phyloP scores from a whole-genome alignment of 2,113 vertebrate species.

The Campylomormyrus numenius region DNA sequence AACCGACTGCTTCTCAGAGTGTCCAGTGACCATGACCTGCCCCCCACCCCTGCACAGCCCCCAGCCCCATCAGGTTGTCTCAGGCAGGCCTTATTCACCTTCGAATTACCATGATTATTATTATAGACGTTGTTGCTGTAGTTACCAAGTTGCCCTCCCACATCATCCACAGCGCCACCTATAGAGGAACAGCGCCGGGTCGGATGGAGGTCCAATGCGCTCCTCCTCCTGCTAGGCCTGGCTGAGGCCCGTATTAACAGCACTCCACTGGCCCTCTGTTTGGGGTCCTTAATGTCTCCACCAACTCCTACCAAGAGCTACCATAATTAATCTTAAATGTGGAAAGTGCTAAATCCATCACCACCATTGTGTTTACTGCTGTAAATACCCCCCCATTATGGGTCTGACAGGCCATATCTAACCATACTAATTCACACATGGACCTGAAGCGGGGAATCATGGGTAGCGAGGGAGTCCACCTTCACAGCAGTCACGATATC shows the following conservation, averaged over 20 bases:
- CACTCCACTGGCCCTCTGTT: neutral
- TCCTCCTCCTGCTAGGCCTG: too few relatives aligned
- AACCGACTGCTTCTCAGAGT: neutral
- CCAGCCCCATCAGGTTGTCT: neutral
- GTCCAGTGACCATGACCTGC: neutral
- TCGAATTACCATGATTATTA: slow-evolving; percentile 91
- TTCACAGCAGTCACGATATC: neutral
- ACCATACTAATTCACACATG: neutral
- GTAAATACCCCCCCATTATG: neutral
- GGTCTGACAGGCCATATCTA: neutral
- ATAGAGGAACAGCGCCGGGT: neutral
- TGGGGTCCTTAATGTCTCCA: neutral
- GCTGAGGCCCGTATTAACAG: too few relatives aligned
- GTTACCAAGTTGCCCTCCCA: neutral
- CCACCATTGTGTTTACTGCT: neutral
- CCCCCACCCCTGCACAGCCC: neutral
- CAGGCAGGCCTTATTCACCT: slow-evolving; percentile 52
- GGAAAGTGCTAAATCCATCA: neutral
- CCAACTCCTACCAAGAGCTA: neutral
- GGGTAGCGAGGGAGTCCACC: neutral
- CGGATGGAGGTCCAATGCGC: neutral
- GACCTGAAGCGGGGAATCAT: neutral
- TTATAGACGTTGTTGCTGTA: neutral
- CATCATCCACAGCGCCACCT: neutral
- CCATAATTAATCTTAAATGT: neutral